Evolutionary conservation across 2,797 vertebrate species (phyloP), one percentile per base, ranked within the genome.

Genomic region (Centropyge bicolor): DNA sequence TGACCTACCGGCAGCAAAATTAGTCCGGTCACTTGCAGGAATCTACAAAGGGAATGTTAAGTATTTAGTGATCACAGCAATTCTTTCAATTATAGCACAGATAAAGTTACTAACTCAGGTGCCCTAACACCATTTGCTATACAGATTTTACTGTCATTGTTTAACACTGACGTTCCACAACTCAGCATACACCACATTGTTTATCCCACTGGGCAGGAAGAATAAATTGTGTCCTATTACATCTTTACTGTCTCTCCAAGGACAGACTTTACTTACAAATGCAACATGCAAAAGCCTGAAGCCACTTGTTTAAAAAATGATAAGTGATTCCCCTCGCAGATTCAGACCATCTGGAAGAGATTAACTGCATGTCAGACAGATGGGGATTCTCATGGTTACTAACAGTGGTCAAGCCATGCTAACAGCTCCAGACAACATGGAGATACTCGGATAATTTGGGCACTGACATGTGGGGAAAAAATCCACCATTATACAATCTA

Each of bases 1-100:
- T 89, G 89, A 93, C 90, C 91, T 88, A 83, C 84, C 78, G 82
- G 57, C 79, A 49, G 61, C 71, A 91, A 86, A 89, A 89, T 70
- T 70, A 85, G 65, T 70, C 59, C 35, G 20, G 74, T 68, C 74
- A 74, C 65, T 81, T 65, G 40, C 76, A 73, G 69, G 74, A 85
- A 84, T 81, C 70, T 77, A 20, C 43, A 78, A 19, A 79, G 31
- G 65, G 73, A 76, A 88, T 86, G 81, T 55, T 22, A 74, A 74
- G 79, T 68, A 87, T 90, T 86, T 73, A 65, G 70, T 67, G 80
- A 89, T 85, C 68, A 40, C 68, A 78, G 63, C 63, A 83, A 84
- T 80, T 82, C 52, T 81, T 80, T 74, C 48, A 84, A 75, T 85
- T 81, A 88, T 54, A 36, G 5, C 62, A 27, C 40, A 67, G 84